Evolutionary conservation across 2,888 invertebrate genomes (phyloP).

Genomic region (Lutraria lutraria): DNA sequence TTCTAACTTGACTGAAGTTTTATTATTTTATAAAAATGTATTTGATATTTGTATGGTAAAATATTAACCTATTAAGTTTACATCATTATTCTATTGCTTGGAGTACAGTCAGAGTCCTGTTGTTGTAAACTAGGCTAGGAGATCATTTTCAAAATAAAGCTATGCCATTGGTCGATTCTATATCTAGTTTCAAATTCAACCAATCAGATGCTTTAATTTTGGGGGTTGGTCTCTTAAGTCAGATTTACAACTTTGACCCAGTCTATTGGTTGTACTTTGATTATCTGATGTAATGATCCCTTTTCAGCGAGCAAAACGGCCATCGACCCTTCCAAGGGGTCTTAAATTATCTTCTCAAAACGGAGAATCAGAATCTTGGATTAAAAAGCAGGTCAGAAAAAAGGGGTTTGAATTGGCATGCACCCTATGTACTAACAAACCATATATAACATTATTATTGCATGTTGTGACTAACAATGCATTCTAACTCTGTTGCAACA

Average conservation of each 20-base stretch:
- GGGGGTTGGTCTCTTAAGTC: neutral
- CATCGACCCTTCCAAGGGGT: slow-evolving; percentile 60
- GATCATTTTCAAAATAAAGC: too few species aligned
- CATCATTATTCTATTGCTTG: too few species aligned
- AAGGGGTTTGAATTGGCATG: slow-evolving; percentile 13
- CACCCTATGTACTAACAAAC: slow-evolving; percentile 9
- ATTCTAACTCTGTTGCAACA: neutral
- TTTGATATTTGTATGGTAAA: too few species aligned
- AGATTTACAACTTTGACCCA: neutral
- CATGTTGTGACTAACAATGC: neutral
- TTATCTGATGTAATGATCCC: neutral
- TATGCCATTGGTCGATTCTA: too few species aligned
- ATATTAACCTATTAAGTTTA: too few species aligned
- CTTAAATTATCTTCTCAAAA: slow-evolving; percentile 51
- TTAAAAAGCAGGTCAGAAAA: slow-evolving; percentile 26
- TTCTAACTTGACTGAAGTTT: too few species aligned
- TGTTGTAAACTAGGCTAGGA: too few species aligned
- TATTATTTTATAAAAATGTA: too few species aligned
- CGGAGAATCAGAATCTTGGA: slow-evolving; percentile 28
- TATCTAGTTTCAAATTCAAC: too few species aligned
- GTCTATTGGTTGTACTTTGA: neutral
- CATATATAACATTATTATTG: neutral
- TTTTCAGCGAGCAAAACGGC: slow-evolving; percentile 45
- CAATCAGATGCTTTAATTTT: neutral
- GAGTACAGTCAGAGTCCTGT: too few species aligned